phyloP scores from a whole-genome alignment of 2,113 vertebrate species.

The Odocoileus virginianus region DNA sequence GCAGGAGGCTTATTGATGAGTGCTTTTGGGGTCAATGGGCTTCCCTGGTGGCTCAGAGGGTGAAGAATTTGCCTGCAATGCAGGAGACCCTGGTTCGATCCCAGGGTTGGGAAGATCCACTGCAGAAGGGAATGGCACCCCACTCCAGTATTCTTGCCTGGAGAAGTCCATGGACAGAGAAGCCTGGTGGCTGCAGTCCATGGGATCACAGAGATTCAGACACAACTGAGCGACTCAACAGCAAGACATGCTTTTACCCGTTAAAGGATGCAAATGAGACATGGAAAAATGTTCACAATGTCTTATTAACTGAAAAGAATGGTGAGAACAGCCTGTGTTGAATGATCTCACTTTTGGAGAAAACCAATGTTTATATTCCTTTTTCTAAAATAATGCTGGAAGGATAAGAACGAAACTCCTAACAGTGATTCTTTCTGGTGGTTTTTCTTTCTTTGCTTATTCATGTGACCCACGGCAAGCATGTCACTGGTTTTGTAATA shows the following conservation, averaged over 20 bases:
- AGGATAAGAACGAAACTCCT: background rate
- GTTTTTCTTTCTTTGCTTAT: background rate
- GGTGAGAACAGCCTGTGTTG: background rate
- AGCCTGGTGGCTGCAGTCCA: background rate
- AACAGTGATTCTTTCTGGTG: background rate
- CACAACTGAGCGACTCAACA: background rate
- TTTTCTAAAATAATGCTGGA: background rate
- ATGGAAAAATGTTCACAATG: background rate
- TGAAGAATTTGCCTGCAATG: background rate
- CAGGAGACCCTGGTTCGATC: background rate
- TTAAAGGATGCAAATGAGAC: background rate
- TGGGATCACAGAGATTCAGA: background rate
- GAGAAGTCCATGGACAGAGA: background rate
- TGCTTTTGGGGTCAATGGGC: background rate
- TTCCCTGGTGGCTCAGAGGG: background rate
- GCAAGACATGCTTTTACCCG: background rate
- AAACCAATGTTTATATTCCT: background rate
- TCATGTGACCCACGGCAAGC: background rate
- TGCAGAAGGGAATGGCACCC: background rate
- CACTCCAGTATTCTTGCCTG: background rate
- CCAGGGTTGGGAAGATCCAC: background rate
- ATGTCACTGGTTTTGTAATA: slow-evolving; percentile 6
- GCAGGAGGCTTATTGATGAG: background rate
- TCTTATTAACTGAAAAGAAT: background rate
- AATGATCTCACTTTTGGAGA: background rate